Conservation (phyloP, 2,113 vertebrate genomes). For the Platysteira castanea region DNA sequence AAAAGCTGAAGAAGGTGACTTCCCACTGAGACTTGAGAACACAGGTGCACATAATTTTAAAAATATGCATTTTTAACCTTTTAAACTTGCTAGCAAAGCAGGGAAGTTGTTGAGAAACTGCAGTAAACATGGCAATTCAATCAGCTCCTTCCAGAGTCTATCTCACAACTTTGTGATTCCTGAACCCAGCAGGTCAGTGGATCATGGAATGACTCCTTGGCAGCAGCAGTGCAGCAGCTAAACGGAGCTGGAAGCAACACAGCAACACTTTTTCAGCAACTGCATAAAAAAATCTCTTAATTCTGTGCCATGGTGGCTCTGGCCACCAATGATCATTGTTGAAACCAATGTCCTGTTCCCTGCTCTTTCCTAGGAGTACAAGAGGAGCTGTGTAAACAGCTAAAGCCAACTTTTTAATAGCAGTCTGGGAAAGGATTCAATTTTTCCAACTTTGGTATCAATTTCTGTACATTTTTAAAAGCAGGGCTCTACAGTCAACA, state of each 20-base stretch:
- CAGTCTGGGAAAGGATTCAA: neutral
- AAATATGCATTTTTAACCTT: slow-evolving; percentile 52
- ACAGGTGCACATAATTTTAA: slow-evolving; percentile 42
- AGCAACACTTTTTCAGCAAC: neutral
- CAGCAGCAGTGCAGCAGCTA: neutral
- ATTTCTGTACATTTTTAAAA: neutral
- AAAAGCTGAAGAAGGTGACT: slow-evolving; percentile 48
- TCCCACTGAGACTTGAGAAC: slow-evolving; percentile 40
- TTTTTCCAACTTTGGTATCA: neutral
- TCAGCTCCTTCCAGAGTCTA: slow-evolving; percentile 24
- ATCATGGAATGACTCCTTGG: neutral
- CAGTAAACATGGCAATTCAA: slow-evolving; percentile 9
- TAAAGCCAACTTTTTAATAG: neutral
- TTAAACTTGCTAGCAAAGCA: slow-evolving; percentile 52
- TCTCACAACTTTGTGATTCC: neutral
- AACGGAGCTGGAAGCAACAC: neutral
- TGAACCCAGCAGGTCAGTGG: neutral
- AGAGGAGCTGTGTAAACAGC: neutral
- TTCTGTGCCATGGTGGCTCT: neutral
- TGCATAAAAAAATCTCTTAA: neutral
- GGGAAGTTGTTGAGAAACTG: slow-evolving; percentile 14
- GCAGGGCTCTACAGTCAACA: neutral
- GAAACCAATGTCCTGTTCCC: neutral
- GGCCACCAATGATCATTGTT: neutral
- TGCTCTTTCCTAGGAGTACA: neutral